A percentile compares a stretch with the other conserved stretches of the same genome.
These are phyloP conservation scores for Crotophaga sulcirostris DNA, from an alignment of 2,113 vertebrate genomes.

Conservation along the genomic window DNA sequence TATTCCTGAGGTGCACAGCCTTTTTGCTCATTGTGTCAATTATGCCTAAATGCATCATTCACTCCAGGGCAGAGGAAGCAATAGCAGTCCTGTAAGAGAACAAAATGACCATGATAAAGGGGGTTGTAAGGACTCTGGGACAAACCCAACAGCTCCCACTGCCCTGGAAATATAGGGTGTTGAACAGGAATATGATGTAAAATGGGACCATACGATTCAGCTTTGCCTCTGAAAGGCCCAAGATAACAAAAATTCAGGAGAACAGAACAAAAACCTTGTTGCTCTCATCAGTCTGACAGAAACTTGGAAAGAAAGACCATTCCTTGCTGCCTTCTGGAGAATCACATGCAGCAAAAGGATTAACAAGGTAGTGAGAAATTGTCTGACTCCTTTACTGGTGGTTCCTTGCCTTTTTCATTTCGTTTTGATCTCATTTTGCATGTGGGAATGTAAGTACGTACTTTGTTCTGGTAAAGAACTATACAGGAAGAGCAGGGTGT, in stretches of 20 bases:
- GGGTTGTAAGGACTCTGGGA: not conserved
- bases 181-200: not conserved
- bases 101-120: not conserved
- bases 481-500: conserved; percentile 40
- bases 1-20: not conserved
- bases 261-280: not conserved
- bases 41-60: not conserved
- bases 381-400: not conserved
- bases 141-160: not conserved
- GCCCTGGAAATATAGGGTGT: not conserved
- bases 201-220: not conserved
- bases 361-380: not conserved
- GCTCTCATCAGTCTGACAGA: not conserved
- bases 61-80: not conserved
- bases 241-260: not conserved
- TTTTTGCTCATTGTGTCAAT: not conserved
- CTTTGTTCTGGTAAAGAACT: conserved; percentile 18
- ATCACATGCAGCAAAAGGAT: not conserved
- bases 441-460: not conserved
- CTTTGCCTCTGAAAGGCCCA: not conserved
- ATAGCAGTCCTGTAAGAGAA: not conserved
- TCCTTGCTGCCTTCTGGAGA: not conserved
- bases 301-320: not conserved
- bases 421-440: conserved; percentile 7
- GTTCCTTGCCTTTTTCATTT: not conserved